Conservation (phyloP, 92 coral and sea anemone genomes). For the Anthopleura xanthogrammica region DNA sequence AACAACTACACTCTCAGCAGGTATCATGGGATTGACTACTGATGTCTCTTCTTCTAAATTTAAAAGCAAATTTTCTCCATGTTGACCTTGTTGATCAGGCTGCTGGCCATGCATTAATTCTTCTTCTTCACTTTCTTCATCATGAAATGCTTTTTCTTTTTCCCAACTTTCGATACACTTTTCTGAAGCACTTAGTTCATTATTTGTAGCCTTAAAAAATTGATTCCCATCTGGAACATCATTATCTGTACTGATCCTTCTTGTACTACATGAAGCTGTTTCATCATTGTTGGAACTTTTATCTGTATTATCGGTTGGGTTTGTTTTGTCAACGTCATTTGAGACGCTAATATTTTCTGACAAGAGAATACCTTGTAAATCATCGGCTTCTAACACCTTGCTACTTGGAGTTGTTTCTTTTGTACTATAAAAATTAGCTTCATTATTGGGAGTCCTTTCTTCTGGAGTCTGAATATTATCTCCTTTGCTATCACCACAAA, state of each 20-base stretch:
- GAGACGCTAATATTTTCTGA: background rate
- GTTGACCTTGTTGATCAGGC: background rate
- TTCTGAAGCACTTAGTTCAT: background rate
- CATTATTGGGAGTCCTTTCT: background rate
- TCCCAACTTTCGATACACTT: background rate
- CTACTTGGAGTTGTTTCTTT: background rate
- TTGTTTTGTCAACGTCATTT: background rate
- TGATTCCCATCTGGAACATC: background rate
- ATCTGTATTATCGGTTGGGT: background rate
- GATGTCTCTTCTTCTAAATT: background rate
- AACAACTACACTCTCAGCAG: background rate
- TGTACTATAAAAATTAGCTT: background rate
- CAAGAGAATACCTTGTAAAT: background rate
- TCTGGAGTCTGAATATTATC: background rate
- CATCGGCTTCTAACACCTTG: background rate
- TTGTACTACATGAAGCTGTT: background rate
- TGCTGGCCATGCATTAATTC: background rate
- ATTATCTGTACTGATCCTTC: background rate
- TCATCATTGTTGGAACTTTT: background rate
- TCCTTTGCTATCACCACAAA: background rate
- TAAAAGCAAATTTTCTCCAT: background rate
- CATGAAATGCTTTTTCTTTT: background rate
- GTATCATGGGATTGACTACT: background rate
- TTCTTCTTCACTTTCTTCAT: background rate
- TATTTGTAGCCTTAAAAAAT: background rate